Evolutionary conservation across 2,888 invertebrate genomes (phyloP).

Genomic region (Halocaridina rubra): DNA sequence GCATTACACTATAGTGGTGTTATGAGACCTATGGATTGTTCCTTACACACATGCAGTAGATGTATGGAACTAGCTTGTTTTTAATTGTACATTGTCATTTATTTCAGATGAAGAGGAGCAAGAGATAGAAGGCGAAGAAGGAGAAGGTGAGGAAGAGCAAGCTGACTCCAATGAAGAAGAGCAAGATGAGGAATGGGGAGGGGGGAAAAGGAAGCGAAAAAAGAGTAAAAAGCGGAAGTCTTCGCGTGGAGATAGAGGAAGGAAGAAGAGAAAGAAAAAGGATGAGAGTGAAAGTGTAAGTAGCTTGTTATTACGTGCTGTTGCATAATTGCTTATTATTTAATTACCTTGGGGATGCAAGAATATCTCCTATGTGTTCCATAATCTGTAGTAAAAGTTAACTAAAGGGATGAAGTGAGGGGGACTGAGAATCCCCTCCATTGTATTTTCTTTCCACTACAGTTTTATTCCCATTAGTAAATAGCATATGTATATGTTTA

Average conservation of each 20-base stretch:
- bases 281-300: slow-evolving; percentile 82
- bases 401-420: no score
- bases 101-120: slow-evolving; percentile 74
- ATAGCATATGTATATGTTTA: no score
- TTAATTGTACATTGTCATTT: neutral
- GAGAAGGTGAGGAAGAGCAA: slow-evolving; percentile 65
- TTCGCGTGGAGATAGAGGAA: slow-evolving; percentile 89
- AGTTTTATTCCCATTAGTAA: no score
- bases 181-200: slow-evolving; percentile 81
- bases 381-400: no score
- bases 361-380: neutral
- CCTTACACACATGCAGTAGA: neutral
- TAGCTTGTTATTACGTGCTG: neutral
- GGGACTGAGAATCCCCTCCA: no score
- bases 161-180: slow-evolving; percentile 71
- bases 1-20: neutral
- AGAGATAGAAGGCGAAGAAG: slow-evolving; percentile 66
- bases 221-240: slow-evolving; percentile 91
- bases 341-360: neutral
- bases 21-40: neutral
- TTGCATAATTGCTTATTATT: neutral
- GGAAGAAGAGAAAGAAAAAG: slow-evolving; percentile 94
- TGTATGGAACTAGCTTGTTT: neutral
- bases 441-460: no score
- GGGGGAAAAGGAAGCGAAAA: slow-evolving; percentile 85